Base-by-base conservation (phyloP, 2,888 invertebrate species). In the Lochmaea crataegi region DNA sequence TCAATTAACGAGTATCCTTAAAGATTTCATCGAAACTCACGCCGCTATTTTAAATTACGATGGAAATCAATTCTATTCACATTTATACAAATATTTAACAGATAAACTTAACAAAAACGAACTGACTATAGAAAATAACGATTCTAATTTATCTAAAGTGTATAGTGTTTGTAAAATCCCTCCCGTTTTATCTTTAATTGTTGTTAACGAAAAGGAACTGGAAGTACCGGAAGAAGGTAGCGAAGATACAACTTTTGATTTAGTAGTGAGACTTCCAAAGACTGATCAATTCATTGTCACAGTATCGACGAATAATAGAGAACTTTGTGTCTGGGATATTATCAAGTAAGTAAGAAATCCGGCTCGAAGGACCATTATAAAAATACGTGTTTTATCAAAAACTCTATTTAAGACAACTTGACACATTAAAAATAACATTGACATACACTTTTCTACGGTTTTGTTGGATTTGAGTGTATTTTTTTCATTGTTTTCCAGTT, bases 241-340 rank as follows among this genome's bases (percentile, higher is more conserved):
- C 70, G 75, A 77, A 51, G 86, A 84, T 41, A 89, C 88, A 82
- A 85, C 85, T 71, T 91, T 90, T 82, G 91, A 92, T 86, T 85
- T 91, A 82, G 88, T 93, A 5, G 90, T 90, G 64, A 87, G 92
- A 76, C 88, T 93, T 63, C 91, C 91, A 75, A 89, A 89, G 60
- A 90, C 92, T 66, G 92, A 92, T 60, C 91, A 92, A 83, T 94
- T 92, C 84, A 91, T 94, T 42, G 93, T 94, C 12, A 93, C 93
- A 0, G 89, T 95, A 32, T 92, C 93, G 3, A 93, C 94, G 0
- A 90, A 91, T 68, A 86, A 91, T 11, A 93, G 94, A 80, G 94
- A 94, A 85, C 92, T 96, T 56, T 91, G 91, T 80, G 94, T 96
- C 10, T 95, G 95, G 94, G 93, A 95, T 88, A 91, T 94, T 16